A percentile compares a stretch with the other conserved stretches of the same genome.
These are phyloP conservation scores for Euphydryas editha DNA, from an alignment of 2,888 invertebrate genomes.

Conservation along the genomic window DNA sequence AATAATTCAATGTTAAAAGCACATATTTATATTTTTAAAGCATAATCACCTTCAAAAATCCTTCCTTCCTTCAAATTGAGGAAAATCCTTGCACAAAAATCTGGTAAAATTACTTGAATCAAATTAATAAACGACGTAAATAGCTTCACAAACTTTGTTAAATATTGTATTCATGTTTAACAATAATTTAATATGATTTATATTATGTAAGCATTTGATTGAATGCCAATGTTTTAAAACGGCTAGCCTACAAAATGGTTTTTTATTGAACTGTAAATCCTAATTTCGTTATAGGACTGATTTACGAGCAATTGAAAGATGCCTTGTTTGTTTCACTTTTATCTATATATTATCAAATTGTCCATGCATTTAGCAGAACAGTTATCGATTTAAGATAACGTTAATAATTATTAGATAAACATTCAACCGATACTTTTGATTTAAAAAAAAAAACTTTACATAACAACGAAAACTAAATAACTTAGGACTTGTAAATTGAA, in stretches of 20 bases:
- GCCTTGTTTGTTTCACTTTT: neutral
- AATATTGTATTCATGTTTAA: neutral
- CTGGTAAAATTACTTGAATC: neutral
- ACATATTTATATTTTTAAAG: neutral
- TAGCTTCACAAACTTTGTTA: neutral
- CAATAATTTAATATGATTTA: too few relatives aligned
- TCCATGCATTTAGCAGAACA: neutral
- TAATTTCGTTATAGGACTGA: neutral
- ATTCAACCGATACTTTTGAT: neutral
- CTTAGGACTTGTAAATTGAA: neutral
- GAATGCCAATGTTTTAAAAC: too few relatives aligned
- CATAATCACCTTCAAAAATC: neutral
- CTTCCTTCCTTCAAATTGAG: too few relatives aligned
- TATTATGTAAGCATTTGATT: too few relatives aligned
- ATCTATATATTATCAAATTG: neutral
- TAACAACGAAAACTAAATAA: neutral
- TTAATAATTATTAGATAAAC: conserved; percentile 1
- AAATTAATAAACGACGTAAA: neutral
- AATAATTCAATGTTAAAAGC: neutral
- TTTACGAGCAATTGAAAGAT: neutral
- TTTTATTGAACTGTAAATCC: neutral
- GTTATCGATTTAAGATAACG: conserved; percentile 6
- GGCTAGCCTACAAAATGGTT: neutral
- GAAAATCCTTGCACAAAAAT: neutral
- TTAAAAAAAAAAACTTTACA: neutral